Evolutionary conservation across 2,888 invertebrate species (phyloP).

Genomic region (Charanyca ferruginea): DNA sequence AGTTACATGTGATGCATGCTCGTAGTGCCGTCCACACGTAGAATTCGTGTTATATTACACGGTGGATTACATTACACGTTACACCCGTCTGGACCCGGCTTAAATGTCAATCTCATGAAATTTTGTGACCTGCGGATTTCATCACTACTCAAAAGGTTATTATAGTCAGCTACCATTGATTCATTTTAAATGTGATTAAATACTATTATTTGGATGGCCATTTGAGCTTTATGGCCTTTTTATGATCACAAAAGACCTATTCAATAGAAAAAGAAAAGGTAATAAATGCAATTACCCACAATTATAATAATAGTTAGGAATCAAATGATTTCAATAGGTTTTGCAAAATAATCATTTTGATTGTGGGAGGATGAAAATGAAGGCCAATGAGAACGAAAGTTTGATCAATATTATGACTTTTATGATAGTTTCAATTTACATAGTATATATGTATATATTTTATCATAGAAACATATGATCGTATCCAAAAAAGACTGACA

Average conservation of each 20-base stretch:
- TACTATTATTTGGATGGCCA: neutral
- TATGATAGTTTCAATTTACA: too few species aligned
- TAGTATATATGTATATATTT: slow-evolving; percentile 2
- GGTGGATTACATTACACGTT: too few species aligned
- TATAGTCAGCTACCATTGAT: neutral
- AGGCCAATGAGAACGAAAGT: slow-evolving; percentile 41
- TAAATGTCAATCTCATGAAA: neutral
- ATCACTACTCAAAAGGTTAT: neutral
- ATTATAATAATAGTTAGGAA: slow-evolving; percentile 17
- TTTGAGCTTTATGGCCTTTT: neutral
- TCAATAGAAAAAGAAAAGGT: slow-evolving; percentile 13
- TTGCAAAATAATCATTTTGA: slow-evolving; percentile 28
- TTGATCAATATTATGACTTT: slow-evolving; percentile 5
- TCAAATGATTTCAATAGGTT: slow-evolving; percentile 39
- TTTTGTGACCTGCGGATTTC: neutral
- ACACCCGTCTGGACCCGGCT: too few species aligned
- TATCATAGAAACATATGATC: neutral
- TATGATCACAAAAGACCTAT: neutral
- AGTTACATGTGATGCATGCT: too few species aligned
- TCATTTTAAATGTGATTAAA: slow-evolving; percentile 1
- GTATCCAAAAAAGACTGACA: neutral
- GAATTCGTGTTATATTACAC: too few species aligned
- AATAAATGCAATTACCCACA: slow-evolving; percentile 6
- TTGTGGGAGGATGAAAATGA: slow-evolving; percentile 33
- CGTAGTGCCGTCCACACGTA: too few species aligned